phyloP scores from a whole-genome alignment of 2,888 invertebrate genomes.

The Embidobia sp. region DNA sequence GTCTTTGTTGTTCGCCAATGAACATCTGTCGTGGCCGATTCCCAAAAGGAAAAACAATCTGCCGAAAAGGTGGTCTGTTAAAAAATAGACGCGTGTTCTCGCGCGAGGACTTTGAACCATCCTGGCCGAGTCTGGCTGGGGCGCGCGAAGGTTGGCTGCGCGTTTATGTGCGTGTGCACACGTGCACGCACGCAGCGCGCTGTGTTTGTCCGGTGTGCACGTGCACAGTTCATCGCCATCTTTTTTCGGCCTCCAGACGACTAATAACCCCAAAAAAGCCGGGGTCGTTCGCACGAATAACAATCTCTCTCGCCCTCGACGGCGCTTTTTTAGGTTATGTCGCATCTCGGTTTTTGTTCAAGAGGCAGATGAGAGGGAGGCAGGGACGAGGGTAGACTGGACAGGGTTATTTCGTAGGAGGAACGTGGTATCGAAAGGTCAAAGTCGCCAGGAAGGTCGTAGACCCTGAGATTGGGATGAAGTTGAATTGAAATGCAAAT shows the following conservation, averaged over 20 bases:
- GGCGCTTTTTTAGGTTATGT: slow-evolving; percentile 18
- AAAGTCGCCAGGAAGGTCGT: too few species aligned
- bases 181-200: background rate
- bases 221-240: slow-evolving; percentile 64
- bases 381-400: too few species aligned
- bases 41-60: too few species aligned
- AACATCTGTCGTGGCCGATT: too few species aligned
- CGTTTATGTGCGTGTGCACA: slow-evolving; percentile 59
- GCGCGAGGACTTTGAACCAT: slow-evolving; percentile 74
- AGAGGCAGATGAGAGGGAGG: too few species aligned
- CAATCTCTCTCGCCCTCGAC: slow-evolving; percentile 1
- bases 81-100: slow-evolving; percentile 67
- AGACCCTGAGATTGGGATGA: too few species aligned
- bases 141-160: slow-evolving; percentile 69
- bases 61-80: too few species aligned
- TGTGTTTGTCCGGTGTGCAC: slow-evolving; percentile 34
- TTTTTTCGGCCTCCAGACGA: slow-evolving; percentile 62
- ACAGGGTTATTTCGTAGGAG: too few species aligned
- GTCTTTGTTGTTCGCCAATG: too few species aligned
- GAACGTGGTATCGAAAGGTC: too few species aligned
- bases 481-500: too few species aligned
- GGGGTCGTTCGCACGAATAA: slow-evolving; percentile 32
- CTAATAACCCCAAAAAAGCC: slow-evolving; percentile 34
- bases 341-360: too few species aligned
- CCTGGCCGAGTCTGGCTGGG: slow-evolving; percentile 68